Evolutionary conservation across 2,888 invertebrate genomes (phyloP), one percentile per base, ranked within the genome.

Genomic region (Ophraella communa): DNA sequence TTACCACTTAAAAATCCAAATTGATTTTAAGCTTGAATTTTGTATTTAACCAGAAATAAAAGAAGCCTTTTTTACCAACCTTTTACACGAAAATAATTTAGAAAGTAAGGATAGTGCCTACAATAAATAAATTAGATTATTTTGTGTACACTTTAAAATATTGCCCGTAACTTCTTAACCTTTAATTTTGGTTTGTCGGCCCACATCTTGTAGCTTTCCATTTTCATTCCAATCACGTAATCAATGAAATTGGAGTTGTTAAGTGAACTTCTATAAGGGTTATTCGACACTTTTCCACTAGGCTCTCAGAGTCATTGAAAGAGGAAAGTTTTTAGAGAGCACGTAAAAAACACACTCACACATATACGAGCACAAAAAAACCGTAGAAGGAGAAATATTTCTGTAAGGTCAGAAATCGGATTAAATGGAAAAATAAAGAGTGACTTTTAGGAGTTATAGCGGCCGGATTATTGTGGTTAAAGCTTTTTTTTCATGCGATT

Each of bases 201-300:
- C 35, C 49, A 17, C 49, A 45, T 20, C 57, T 30, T 14, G 14
- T 17, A 27, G 30, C 23, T 7, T 4, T 24, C 24, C 39, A 51
- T 61, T 24, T 39, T 18, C 35, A 65, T 55, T 57, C 65, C 47
- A 14, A 14, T 24, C 79, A 79, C 79, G 79, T 78, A 77, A 79
- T 79, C 79, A 79, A 79, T 79, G 79, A 79, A 78, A 79, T 78
- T 76, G 77, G 78, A 79, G 78, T 77, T 78, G 79, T 77, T 79
- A 79, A 79, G 79, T 79, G 78, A 79, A 79, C 75, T 79, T 77
- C 77, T 78, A 78, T 79, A 77, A 78, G 74, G 76, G 77, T 79
- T 76, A 79, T 78, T 78, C 78, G 77, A 78, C 77, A 77, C 78
- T 76, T 75, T 71, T 27, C 17, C 24, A 70, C 59, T 71, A 20